A percentile compares a stretch with the other conserved stretches of the same genome.
Evolutionary conservation across 2,113 vertebrate species (phyloP).

Genomic region (Triplophysa dalaica): DNA sequence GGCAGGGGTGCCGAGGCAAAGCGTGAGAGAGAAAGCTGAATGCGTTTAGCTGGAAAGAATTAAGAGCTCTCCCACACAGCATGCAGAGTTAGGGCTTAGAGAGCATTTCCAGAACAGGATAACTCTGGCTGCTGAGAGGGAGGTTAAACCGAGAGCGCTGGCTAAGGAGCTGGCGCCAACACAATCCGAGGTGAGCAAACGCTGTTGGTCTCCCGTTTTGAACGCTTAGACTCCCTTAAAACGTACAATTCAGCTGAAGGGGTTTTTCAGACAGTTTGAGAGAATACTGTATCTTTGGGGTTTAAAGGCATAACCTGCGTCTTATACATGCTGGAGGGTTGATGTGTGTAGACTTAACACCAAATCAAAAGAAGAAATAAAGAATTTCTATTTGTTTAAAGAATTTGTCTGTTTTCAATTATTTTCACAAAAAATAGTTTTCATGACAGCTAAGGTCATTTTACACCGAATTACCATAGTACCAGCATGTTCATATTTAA

Average conservation of each 20-base stretch:
- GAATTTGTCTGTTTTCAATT: too few species aligned
- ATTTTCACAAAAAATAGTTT: too few species aligned
- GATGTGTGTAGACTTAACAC: too few species aligned
- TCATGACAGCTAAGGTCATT: too few species aligned
- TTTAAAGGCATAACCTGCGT: neutral
- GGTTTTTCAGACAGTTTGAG: neutral
- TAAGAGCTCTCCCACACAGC: constrained; percentile 45
- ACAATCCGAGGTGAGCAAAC: constrained; percentile 1
- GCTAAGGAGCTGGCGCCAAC: constrained; percentile 30
- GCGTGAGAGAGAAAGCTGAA: constrained; percentile 25
- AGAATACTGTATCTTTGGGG: neutral
- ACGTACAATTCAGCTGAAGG: neutral
- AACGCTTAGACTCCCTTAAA: neutral
- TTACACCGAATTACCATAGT: too few species aligned
- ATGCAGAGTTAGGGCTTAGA: constrained; percentile 35
- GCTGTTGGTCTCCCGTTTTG: neutral
- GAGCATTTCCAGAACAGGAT: constrained; percentile 50
- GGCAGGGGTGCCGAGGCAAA: constrained; percentile 3
- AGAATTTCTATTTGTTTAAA: too few species aligned
- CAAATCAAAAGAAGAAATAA: too few species aligned
- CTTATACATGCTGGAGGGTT: too few species aligned
- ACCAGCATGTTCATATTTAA: too few species aligned
- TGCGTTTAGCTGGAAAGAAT: constrained; percentile 41
- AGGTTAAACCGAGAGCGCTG: constrained; percentile 38
- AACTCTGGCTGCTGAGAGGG: constrained; percentile 33